A percentile compares a stretch with the other conserved stretches of the same genome.
Conservation (phyloP, 2,113 vertebrate species). For the Lutjanus erythropterus region DNA sequence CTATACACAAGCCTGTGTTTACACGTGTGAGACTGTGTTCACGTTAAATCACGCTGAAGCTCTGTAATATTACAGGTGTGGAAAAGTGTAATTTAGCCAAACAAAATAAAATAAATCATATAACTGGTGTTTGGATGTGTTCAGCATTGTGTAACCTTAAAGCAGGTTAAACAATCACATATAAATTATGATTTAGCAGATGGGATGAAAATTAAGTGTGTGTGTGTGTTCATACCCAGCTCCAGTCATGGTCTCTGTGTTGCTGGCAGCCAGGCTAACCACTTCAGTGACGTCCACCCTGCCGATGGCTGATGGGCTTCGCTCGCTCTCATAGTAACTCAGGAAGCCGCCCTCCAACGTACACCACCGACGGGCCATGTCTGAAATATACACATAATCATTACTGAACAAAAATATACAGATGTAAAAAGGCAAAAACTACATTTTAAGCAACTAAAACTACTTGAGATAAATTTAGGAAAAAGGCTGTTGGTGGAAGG, state of each 20-base stretch:
- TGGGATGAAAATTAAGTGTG: constrained; percentile 20
- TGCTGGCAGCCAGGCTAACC: constrained; percentile 88
- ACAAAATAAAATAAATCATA: constrained; percentile 54
- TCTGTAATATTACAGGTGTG: constrained; percentile 8
- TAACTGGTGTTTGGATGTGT: constrained; percentile 3
- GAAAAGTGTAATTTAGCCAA: constrained; percentile 24
- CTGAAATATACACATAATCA: constrained; percentile 75
- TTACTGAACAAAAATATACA: neutral
- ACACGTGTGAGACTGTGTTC: constrained; percentile 17
- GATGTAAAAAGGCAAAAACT: too few species aligned
- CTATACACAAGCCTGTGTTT: constrained; percentile 9
- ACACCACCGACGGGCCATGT: constrained; percentile 93
- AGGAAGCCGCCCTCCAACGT: constrained; percentile 94
- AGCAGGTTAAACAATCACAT: constrained; percentile 31
- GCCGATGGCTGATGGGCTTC: constrained; percentile 86
- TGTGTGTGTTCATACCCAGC: constrained; percentile 85
- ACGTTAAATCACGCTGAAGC: constrained; percentile 1
- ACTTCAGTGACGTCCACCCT: constrained; percentile 90
- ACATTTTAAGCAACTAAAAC: too few species aligned
- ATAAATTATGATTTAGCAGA: constrained; percentile 46
- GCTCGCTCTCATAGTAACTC: constrained; percentile 94
- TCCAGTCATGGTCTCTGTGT: constrained; percentile 84
- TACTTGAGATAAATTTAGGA: neutral
- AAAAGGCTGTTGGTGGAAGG: neutral
- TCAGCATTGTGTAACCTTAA: constrained; percentile 39